A percentile compares a stretch with the other conserved stretches of the same genome.
phyloP scores from a whole-genome alignment of 1,140 invertebrate genomes.

The Pachypsylla venusta region DNA sequence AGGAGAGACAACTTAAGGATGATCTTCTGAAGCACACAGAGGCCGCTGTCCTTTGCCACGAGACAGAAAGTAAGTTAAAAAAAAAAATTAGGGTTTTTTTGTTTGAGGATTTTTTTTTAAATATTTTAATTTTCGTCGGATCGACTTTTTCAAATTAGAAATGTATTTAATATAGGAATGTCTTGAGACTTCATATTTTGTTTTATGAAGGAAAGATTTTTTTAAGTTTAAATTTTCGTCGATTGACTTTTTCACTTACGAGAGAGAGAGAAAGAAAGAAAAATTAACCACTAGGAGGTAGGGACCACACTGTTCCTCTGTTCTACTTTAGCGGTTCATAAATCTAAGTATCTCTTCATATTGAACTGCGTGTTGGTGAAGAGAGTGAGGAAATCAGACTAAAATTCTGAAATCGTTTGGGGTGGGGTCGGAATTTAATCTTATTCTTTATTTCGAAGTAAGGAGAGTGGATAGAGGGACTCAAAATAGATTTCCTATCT shows the following conservation, averaged over 20 bases:
- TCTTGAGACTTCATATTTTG: too few species aligned
- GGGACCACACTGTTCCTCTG: too few species aligned
- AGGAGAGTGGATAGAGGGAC: too few species aligned
- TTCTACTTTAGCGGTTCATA: too few species aligned
- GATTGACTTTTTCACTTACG: background rate
- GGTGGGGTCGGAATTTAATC: too few species aligned
- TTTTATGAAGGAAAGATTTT: too few species aligned
- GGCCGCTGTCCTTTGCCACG: conserved; percentile 35
- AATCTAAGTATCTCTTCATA: too few species aligned
- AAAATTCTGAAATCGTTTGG: too few species aligned
- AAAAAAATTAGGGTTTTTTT: conserved; percentile 8
- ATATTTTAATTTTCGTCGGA: conserved; percentile 19
- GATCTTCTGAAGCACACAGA: conserved; percentile 38
- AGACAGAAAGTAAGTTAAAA: conserved; percentile 45
- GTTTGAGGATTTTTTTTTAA: conserved; percentile 13
- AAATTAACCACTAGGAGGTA: background rate
- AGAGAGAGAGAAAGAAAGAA: background rate
- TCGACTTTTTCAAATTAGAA: conserved; percentile 8
- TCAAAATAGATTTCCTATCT: too few species aligned
- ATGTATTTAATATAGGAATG: background rate
- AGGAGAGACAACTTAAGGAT: conserved; percentile 44
- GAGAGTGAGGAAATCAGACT: too few species aligned
- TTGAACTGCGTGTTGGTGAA: too few species aligned
- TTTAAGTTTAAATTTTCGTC: too few species aligned
- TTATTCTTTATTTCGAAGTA: background rate